Conservation (phyloP, 2,888 invertebrate genomes). For the Anaspis maculata region DNA sequence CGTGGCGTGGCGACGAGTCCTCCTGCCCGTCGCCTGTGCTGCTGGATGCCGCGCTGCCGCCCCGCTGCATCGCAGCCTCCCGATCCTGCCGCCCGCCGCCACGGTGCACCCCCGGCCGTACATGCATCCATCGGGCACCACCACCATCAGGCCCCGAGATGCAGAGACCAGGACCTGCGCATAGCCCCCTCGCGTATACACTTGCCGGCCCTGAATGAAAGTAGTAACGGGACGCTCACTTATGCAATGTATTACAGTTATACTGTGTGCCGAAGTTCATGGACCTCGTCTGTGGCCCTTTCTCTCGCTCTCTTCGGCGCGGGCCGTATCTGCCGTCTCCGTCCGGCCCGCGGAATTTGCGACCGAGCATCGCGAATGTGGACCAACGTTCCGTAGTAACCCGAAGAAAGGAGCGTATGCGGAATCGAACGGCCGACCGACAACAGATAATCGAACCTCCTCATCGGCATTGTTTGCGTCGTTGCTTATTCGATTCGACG, state of each 20-base stretch:
- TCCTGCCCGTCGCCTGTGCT: too few species aligned
- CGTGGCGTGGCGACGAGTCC: too few species aligned
- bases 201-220: conserved; percentile 30
- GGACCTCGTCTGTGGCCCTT: conserved; percentile 21
- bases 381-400: conserved; percentile 33
- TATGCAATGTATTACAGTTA: conserved; percentile 34
- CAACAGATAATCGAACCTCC: conserved; percentile 1
- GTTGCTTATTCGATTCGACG: too few species aligned
- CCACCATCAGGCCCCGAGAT: too few species aligned
- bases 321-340: conserved; percentile 2
- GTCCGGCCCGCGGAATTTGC: conserved; percentile 11
- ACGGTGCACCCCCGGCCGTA: neutral
- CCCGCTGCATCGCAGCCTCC: too few species aligned
- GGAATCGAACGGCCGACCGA: conserved; percentile 24
- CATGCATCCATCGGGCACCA: too few species aligned
- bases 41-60: too few species aligned
- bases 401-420: conserved; percentile 35
- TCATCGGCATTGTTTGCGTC: conserved; percentile 20
- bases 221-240: conserved; percentile 31
- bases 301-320: conserved; percentile 8
- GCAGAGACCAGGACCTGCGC: neutral
- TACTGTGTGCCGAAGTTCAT: conserved; percentile 24
- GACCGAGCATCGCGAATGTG: conserved; percentile 23
- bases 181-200: conserved; percentile 10
- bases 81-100: neutral